Base-by-base conservation (phyloP, 2,797 vertebrate species). In the Erithacus rubecula region DNA sequence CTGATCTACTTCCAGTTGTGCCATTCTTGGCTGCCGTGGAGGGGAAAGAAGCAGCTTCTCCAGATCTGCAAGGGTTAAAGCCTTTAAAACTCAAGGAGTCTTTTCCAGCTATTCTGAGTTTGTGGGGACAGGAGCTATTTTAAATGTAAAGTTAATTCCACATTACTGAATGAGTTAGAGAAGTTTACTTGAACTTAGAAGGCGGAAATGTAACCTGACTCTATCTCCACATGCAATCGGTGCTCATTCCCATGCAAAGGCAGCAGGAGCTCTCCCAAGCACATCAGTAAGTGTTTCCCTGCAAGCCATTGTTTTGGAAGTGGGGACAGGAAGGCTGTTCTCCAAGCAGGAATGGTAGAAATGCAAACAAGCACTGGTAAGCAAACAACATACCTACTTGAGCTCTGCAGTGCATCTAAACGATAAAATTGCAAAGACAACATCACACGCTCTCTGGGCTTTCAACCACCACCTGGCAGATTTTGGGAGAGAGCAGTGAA, bases 141-240 rank as follows among this genome's bases (percentile, higher is more conserved):
- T 47, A 83, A 91, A 91, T 80, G 65, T 55, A 32, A 92, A 78
- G 53, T 65, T 75, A 89, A 93, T 92, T 94, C 76, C 82, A 71
- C 62, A 21, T 83, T 85, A 37, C 49, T 59, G 89, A 95, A 93
- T 89, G 85, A 92, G 81, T 87, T 65, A 41, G 68, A 90, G 87
- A 90, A 69, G 90, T 96, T 95, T 93, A 95, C 84, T 94, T 91
- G 78, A 91, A 65, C 72, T 92, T 58, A 34, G 82, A 63, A 69
- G 67, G 62, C 5, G 6, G 76, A 95, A 95, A 81, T 62, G 69
- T 41, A 94, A 90, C 64, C 69, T 92, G 67, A 77, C 37, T 89
- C 36, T 59, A 37, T 95, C 84, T 94, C 75, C 83, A 13, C 87
- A 59, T 75, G 83, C 72, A 64, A 59, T 95, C 88, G 1, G 59